phyloP scores from a whole-genome alignment of 2,888 invertebrate genomes.

The Drosophila neonasuta region DNA sequence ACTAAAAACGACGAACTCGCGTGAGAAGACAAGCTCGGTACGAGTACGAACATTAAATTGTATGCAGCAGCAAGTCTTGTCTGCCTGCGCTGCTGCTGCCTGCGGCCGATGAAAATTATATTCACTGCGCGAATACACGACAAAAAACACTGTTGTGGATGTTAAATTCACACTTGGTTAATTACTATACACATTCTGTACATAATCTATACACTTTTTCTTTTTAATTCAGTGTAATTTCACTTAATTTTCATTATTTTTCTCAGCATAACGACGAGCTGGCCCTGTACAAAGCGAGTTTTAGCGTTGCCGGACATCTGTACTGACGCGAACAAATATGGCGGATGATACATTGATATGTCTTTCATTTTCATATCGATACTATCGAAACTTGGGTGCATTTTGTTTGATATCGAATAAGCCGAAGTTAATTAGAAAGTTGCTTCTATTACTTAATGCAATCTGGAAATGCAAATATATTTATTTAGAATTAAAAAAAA shows the following conservation, averaged over 20 bases:
- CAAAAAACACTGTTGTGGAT: conserved; percentile 41
- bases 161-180: conserved; percentile 49
- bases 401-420: not conserved
- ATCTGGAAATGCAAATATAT: not conserved
- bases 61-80: conserved; percentile 70
- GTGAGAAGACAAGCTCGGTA: conserved; percentile 75
- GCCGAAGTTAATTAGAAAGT: not conserved
- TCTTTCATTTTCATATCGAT: conserved; percentile 18
- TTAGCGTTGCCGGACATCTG: conserved; percentile 62
- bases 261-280: conserved; percentile 75
- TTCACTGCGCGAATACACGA: conserved; percentile 58
- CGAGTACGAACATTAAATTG: conserved; percentile 73
- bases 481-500: not conserved
- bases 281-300: conserved; percentile 71
- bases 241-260: conserved; percentile 75
- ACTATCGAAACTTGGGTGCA: conserved; percentile 26
- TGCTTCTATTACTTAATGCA: not conserved
- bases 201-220: conserved; percentile 67
- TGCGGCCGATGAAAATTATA: conserved; percentile 65
- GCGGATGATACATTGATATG: conserved; percentile 49
- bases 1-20: conserved; percentile 74
- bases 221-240: conserved; percentile 68
- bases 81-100: conserved; percentile 28
- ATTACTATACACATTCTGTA: conserved; percentile 54
- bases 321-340: conserved; percentile 70